Conservation (phyloP, 2,113 vertebrate species). For the Prietella phreatophila region DNA sequence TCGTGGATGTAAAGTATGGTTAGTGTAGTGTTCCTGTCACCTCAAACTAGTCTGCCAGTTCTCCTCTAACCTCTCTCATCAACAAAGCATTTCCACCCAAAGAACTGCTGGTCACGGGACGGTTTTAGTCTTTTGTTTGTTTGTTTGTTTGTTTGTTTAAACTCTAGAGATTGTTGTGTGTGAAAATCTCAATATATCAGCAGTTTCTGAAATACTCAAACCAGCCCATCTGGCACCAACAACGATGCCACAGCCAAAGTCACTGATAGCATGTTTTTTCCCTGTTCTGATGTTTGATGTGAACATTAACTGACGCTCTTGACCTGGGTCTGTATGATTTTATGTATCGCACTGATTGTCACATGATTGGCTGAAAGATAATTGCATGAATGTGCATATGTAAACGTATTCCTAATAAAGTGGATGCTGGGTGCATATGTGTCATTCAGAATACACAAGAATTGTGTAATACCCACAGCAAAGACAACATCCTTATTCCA, state of each 20-base stretch:
- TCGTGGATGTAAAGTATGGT: neutral
- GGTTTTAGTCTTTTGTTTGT: neutral
- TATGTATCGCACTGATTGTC: neutral
- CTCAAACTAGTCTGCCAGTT: neutral
- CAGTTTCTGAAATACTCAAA: neutral
- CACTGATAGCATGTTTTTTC: neutral
- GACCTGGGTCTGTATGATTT: neutral
- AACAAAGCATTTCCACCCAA: neutral
- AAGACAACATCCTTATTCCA: constrained; percentile 27
- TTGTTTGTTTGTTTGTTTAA: neutral
- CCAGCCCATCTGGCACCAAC: neutral
- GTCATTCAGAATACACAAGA: constrained; percentile 14
- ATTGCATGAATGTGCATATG: neutral
- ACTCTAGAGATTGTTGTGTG: neutral
- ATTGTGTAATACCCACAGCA: neutral
- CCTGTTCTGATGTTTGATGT: neutral
- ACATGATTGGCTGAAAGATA: neutral
- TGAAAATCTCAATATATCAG: neutral
- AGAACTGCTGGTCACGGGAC: no score
- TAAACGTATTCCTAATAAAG: neutral
- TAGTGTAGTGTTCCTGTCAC: neutral
- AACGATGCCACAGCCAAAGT: neutral
- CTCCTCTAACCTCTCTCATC: neutral
- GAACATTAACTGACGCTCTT: neutral
- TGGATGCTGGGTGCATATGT: neutral